These are phyloP conservation scores for Anticlea derivata DNA, from an alignment of 2,888 invertebrate species.

Conservation along the genomic window DNA sequence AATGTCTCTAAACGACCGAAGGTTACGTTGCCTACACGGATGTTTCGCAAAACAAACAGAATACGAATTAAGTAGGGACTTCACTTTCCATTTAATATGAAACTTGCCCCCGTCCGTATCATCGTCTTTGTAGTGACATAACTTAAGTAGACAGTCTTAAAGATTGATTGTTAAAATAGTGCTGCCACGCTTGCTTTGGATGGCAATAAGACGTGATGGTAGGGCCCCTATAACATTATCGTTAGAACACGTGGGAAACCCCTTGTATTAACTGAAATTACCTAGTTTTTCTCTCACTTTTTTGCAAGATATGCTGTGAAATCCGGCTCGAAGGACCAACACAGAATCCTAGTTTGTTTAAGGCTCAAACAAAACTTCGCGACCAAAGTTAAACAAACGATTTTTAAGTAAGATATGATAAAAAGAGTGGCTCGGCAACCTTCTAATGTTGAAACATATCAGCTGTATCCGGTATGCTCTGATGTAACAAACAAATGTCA, in stretches of 20 bases:
- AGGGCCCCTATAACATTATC: slow-evolving; percentile 24
- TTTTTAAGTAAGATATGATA: slow-evolving; percentile 36
- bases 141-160: too few relatives aligned
- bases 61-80: slow-evolving; percentile 51
- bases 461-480: slow-evolving; percentile 66
- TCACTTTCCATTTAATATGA: slow-evolving; percentile 49
- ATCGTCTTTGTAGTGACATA: too few relatives aligned
- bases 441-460: slow-evolving; percentile 61
- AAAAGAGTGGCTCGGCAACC: slow-evolving; percentile 54
- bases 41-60: slow-evolving; percentile 52
- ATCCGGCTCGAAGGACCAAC: slow-evolving; percentile 21
- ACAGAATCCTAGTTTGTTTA: background rate
- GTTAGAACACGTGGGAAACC: slow-evolving; percentile 31
- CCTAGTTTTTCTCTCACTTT: slow-evolving; percentile 23
- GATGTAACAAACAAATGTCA: slow-evolving; percentile 65
- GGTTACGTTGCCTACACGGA: slow-evolving; percentile 45
- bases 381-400: slow-evolving; percentile 23
- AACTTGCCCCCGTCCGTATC: too few relatives aligned
- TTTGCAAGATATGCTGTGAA: background rate
- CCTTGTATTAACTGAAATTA: slow-evolving; percentile 29
- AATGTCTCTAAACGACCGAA: slow-evolving; percentile 19
- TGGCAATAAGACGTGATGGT: too few relatives aligned
- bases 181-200: too few relatives aligned
- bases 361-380: slow-evolving; percentile 3
- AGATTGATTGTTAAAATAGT: too few relatives aligned